These are phyloP conservation scores for Pseudopleuronectes americanus DNA, from an alignment of 2,797 vertebrate genomes.

Conservation along the genomic window DNA sequence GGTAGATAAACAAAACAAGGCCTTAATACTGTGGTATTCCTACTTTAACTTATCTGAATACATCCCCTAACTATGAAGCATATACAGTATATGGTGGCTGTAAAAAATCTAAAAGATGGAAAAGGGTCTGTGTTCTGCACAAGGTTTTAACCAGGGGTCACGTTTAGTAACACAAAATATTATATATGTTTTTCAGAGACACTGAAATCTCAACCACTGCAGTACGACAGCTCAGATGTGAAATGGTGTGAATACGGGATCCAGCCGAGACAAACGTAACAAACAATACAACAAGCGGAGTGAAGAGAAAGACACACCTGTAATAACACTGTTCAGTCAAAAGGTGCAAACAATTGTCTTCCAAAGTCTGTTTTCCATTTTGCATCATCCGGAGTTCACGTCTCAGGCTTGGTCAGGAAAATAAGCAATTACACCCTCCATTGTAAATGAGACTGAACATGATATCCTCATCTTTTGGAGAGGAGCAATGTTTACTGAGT, in stretches of 20 bases:
- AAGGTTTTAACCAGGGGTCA: neutral
- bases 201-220: neutral
- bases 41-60: neutral
- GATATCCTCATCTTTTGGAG: conserved; percentile 7
- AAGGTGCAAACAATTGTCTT: conserved; percentile 37
- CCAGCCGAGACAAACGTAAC: conserved; percentile 5
- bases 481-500: conserved; percentile 1
- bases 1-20: too few species aligned
- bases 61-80: neutral
- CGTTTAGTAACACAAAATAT: neutral
- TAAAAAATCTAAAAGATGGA: neutral
- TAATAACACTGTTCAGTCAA: conserved; percentile 23
- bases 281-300: conserved; percentile 11
- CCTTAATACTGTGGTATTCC: neutral
- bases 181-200: neutral
- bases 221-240: neutral
- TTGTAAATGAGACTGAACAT: neutral
- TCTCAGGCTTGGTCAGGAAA: neutral
- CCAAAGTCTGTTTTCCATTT: conserved; percentile 21
- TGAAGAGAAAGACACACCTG: conserved; percentile 20
- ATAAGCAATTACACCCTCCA: neutral
- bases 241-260: conserved; percentile 12
- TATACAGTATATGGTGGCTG: neutral
- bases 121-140: neutral
- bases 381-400: conserved; percentile 19